Evolutionary conservation across 2,797 vertebrate genomes (phyloP), one percentile per base, ranked within the genome.

Genomic region (Scomberomorus guttatus): DNA sequence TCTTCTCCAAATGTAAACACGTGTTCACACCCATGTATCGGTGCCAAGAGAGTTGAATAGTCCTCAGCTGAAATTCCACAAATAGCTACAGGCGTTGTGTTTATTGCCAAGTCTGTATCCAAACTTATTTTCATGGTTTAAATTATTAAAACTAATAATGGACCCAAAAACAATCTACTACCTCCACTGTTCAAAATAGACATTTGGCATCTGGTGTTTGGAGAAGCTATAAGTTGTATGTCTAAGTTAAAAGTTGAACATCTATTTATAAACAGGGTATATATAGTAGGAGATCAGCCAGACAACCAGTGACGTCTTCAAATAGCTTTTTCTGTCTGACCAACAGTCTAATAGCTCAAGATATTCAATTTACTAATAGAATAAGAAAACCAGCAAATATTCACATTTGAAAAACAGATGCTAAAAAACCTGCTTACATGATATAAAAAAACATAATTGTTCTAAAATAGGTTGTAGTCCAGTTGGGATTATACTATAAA

Each of bases 101-200:
- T 59, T 9, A 37, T 37, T 58, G 22, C 27, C 50, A 68, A 25
- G n/a, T 46, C 60, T 72, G 9, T 37, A 70, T 55, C 46, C 71
- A 65, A 74, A 70, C 64, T 74, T 85, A 46, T 70, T 75, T 72
- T 79, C 37, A 56, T 46, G 73, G 71, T 77, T 46, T 64, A 18
- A 73, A 62, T 63, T n/a, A 13, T 39, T 22, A 57, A n/a, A 27
- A 37, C 44, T 42, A 59, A 67, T 34, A 66, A 57, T 55, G 39
- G 29, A 61, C 34, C 32, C n/a, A 55, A n/a, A n/a, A n/a, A 64
- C 50, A 52, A 67, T 39, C 15, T 39, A 29, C 50, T 52, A 25
- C 2, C 18, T 25, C 20, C 42, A 66, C 52, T 50, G 32, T 39
- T 80, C 2, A 50, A 70, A 64, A 58, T 54, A 52, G 56, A 59